A percentile compares a stretch with the other conserved stretches of the same genome.
Evolutionary conservation across 23 tunicate genomes (phyloP).

Genomic region (Trididemnum clinides): DNA sequence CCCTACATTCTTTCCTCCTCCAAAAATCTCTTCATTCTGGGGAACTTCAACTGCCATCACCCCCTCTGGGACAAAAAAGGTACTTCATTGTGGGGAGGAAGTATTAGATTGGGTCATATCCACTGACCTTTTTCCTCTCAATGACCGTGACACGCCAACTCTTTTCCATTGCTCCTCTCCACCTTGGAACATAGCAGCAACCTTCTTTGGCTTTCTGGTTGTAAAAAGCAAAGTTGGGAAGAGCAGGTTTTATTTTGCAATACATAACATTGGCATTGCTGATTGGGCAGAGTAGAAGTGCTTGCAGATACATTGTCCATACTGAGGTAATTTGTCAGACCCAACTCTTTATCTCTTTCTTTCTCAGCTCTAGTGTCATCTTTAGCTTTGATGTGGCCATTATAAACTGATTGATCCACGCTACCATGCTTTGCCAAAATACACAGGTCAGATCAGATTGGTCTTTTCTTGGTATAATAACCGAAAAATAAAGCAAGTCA

Average conservation of each 20-base stretch:
- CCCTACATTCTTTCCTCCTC: too few species aligned
- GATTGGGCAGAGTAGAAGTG: neutral
- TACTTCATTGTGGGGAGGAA: too few species aligned
- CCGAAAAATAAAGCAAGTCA: neutral
- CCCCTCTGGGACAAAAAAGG: too few species aligned
- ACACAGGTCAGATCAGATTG: neutral
- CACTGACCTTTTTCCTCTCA: too few species aligned
- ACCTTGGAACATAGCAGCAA: neutral
- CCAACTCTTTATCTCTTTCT: neutral
- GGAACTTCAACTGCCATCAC: too few species aligned
- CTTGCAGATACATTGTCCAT: constrained; percentile 5
- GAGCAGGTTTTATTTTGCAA: neutral
- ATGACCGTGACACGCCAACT: too few species aligned
- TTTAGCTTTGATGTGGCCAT: neutral
- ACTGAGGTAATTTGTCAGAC: neutral
- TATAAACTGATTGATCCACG: neutral
- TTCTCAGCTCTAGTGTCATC: neutral
- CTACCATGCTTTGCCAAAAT: neutral
- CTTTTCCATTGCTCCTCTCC: neutral
- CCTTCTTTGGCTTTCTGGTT: neutral
- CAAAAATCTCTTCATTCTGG: too few species aligned
- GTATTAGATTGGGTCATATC: too few species aligned
- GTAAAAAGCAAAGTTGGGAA: neutral
- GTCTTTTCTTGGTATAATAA: neutral
- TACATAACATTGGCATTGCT: neutral